Percentiles rank a stretch among this genome's conserved stretches.
Conservation (phyloP, 1,140 invertebrate species). For the Bombus sibiricus region DNA sequence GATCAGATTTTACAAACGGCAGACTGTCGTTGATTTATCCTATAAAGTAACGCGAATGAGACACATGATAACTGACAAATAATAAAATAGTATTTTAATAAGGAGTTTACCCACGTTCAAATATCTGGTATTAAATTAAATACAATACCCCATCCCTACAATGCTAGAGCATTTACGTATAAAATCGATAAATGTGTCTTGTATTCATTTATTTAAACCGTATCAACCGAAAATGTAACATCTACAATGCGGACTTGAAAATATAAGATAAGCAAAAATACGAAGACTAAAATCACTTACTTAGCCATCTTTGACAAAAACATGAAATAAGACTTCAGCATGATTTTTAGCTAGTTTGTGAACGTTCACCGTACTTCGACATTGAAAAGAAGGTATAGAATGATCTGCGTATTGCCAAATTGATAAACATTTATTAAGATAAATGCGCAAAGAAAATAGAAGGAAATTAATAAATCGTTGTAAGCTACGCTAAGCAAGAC, state of each 20-base stretch:
- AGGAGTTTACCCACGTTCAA: conserved; percentile 27
- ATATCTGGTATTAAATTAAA: conserved; percentile 32
- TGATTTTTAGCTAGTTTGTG: conserved; percentile 40
- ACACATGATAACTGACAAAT: conserved; percentile 2
- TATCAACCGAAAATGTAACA: conserved; percentile 21
- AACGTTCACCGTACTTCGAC: conserved; percentile 47
- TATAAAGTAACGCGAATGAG: conserved; percentile 2
- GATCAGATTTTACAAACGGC: conserved; percentile 9
- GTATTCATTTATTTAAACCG: conserved; percentile 34
- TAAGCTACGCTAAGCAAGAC: conserved; percentile 72
- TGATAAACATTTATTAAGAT: conserved; percentile 51
- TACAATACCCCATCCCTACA: neutral
- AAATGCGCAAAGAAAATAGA: conserved; percentile 57
- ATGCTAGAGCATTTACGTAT: conserved; percentile 25
- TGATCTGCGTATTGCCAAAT: conserved; percentile 55
- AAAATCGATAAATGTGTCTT: conserved; percentile 32
- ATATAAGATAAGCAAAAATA: conserved; percentile 4
- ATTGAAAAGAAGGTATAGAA: conserved; percentile 2
- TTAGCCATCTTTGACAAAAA: neutral
- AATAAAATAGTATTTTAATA: conserved; percentile 42
- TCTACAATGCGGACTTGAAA: conserved; percentile 13
- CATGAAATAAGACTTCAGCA: conserved; percentile 27
- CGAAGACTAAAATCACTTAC: conserved; percentile 11
- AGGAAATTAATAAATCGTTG: conserved; percentile 66
- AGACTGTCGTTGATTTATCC: conserved; percentile 14